Evolutionary conservation across 2,888 invertebrate genomes (phyloP).

Genomic region (Lasioglossum zephyrum): DNA sequence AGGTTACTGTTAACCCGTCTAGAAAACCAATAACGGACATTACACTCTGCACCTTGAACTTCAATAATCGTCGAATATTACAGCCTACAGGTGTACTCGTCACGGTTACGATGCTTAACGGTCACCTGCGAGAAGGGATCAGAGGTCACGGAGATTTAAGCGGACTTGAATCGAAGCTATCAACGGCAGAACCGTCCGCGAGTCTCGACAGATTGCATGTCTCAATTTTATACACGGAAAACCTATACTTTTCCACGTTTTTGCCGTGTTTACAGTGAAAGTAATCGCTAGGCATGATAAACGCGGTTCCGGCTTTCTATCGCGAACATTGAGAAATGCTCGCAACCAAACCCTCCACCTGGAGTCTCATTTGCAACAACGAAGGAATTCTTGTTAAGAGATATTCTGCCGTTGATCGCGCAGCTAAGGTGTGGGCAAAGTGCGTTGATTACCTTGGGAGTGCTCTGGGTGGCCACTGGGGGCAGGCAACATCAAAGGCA

Average conservation of each 20-base stretch:
- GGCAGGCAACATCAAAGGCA: neutral
- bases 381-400: neutral
- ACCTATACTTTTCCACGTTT: neutral
- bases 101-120: neutral
- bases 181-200: neutral
- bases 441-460: neutral
- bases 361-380: neutral
- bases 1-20: neutral
- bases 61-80: neutral
- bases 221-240: neutral
- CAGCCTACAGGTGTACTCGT: neutral
- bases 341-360: neutral
- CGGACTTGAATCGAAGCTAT: neutral
- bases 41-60: neutral
- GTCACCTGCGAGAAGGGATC: neutral
- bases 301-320: constrained; percentile 26
- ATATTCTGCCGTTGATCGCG: neutral
- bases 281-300: constrained; percentile 32
- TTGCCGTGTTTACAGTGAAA: constrained; percentile 21
- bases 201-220: neutral
- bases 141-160: constrained; percentile 19
- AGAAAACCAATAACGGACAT: neutral
- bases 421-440: neutral
- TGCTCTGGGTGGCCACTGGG: neutral
- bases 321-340: neutral